Conservation (phyloP, 2,113 vertebrate species). For the Riparia riparia region DNA sequence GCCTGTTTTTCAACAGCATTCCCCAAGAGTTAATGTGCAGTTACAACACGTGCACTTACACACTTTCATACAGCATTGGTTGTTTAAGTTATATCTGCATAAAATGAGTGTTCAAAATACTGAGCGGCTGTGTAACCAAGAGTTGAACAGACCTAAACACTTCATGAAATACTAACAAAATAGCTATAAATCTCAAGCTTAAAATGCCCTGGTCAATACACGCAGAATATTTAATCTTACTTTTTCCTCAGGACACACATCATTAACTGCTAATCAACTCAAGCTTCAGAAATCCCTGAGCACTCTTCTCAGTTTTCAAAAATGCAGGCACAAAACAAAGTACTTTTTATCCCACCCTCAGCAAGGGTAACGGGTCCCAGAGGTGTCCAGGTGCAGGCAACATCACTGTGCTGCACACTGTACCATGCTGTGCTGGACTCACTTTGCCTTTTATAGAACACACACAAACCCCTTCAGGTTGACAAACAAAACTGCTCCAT, state of each 20-base stretch:
- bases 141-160: constrained; percentile 56
- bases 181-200: constrained; percentile 65
- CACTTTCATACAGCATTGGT: background rate
- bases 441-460: constrained; percentile 43
- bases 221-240: constrained; percentile 72
- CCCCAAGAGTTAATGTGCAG: background rate
- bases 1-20: background rate
- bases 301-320: constrained; percentile 74
- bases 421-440: background rate
- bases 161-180: constrained; percentile 65
- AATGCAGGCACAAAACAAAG: constrained; percentile 72
- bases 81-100: constrained; percentile 57
- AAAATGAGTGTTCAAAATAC: constrained; percentile 65
- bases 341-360: constrained; percentile 59
- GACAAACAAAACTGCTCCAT: background rate
- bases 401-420: background rate
- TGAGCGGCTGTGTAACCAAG: constrained; percentile 15
- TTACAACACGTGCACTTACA: background rate
- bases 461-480: constrained; percentile 26
- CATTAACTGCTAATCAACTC: constrained; percentile 81
- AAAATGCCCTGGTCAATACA: constrained; percentile 68
- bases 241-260: constrained; percentile 78
- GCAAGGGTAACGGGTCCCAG: constrained; percentile 65
- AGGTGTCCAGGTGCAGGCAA: constrained; percentile 72
- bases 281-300: constrained; percentile 76